Evolutionary conservation across 2,113 vertebrate species (phyloP).

Genomic region (Casuarius casuarius): DNA sequence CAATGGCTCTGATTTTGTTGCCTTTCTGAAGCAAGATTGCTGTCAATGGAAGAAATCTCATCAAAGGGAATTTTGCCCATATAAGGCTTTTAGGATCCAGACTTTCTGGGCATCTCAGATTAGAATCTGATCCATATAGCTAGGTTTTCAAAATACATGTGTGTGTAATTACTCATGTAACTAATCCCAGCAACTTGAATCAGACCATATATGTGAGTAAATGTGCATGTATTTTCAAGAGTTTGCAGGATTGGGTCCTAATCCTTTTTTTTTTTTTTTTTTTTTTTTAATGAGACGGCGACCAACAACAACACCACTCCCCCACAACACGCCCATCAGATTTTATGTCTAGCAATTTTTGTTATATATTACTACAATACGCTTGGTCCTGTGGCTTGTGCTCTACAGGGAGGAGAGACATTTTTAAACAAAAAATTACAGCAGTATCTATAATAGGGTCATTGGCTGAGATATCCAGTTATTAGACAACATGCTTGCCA

Average conservation of each 20-base stretch:
- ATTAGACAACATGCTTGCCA: constrained; percentile 11
- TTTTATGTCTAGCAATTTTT: background rate
- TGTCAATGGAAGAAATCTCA: constrained; percentile 1
- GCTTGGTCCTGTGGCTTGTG: background rate
- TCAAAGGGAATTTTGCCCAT: constrained; percentile 26
- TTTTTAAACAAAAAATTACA: constrained; percentile 30
- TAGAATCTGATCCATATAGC: constrained; percentile 23
- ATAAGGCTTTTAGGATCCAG: constrained; percentile 10
- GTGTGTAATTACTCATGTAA: constrained; percentile 30
- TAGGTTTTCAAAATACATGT: constrained; percentile 46
- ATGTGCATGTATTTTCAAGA: background rate
- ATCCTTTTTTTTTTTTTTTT: background rate
- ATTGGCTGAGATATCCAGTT: constrained; percentile 1
- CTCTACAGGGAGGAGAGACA: background rate
- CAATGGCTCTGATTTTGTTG: background rate
- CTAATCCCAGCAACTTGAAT: background rate
- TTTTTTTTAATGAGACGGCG: too few species aligned
- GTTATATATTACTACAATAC: background rate
- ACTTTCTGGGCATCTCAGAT: constrained; percentile 26
- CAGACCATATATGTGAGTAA: constrained; percentile 21
- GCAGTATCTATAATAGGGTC: constrained; percentile 11
- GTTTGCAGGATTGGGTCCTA: background rate
- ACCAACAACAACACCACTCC: too few species aligned
- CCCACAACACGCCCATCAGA: too few species aligned
- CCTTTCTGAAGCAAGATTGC: background rate